Evolutionary conservation across 2,113 vertebrate species (phyloP).

Genomic region (Serilophus lunatus): DNA sequence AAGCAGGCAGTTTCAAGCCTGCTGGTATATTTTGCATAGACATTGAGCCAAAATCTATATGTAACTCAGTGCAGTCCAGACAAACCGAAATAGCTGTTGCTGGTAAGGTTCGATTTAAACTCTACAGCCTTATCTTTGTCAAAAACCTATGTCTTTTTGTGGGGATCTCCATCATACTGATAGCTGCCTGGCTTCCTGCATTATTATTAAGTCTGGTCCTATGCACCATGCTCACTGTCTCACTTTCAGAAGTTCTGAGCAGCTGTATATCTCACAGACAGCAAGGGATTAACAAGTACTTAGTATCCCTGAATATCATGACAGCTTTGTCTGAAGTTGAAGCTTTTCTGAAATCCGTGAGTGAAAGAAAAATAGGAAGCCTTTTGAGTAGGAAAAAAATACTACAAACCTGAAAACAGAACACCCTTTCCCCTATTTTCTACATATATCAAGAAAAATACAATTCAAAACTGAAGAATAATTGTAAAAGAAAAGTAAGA

Average conservation of each 20-base stretch:
- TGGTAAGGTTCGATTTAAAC: background rate
- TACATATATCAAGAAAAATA: background rate
- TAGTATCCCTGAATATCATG: background rate
- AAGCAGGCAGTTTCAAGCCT: conserved; percentile 43
- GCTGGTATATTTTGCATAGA: background rate
- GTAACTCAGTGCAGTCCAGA: background rate
- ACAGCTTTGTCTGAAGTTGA: background rate
- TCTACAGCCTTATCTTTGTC: background rate
- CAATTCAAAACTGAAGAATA: background rate
- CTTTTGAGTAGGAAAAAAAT: background rate
- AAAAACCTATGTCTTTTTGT: background rate
- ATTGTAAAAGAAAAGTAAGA: background rate
- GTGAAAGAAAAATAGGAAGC: background rate
- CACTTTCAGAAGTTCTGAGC: background rate
- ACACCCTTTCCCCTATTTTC: background rate
- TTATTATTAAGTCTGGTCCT: background rate
- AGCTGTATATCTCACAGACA: background rate
- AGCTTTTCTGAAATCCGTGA: background rate
- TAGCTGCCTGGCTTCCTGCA: background rate
- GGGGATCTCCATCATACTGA: background rate
- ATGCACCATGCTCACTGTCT: background rate
- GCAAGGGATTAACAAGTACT: background rate
- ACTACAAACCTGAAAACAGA: background rate
- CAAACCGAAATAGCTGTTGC: background rate
- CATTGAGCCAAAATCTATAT: background rate